Evolutionary conservation across 2,888 invertebrate genomes (phyloP).

Genomic region (Eremobia ochroleuca): DNA sequence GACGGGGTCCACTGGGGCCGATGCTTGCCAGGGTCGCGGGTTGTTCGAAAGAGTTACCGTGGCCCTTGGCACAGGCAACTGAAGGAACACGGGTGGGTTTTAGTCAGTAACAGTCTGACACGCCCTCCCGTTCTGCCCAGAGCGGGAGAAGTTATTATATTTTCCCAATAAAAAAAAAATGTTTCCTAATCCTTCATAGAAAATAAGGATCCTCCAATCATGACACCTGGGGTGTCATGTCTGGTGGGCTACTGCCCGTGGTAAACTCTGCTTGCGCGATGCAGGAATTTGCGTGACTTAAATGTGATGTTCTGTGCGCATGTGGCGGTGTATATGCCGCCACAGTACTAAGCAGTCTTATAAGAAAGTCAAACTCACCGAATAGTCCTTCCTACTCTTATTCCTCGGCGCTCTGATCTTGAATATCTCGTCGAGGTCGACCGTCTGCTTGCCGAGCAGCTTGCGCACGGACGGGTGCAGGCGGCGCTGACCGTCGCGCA

Average conservation of each 20-base stretch:
- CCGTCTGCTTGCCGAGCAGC: conserved; percentile 92
- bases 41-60: no score
- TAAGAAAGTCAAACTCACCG: conserved; percentile 72
- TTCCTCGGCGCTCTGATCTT: conserved; percentile 85
- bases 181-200: no score
- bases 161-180: no score
- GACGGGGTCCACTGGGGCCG: no score
- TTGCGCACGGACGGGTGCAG: conserved; percentile 95
- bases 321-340: neutral
- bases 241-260: neutral
- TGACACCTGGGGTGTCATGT: no score
- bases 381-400: conserved; percentile 85
- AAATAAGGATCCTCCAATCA: no score
- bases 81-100: no score
- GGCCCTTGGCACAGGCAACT: no score
- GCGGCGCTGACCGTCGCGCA: conserved; percentile 86
- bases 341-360: neutral
- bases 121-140: no score
- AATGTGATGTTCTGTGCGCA: neutral
- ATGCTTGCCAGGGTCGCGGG: no score
- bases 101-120: no score
- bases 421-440: conserved; percentile 88
- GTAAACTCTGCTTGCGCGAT: neutral
- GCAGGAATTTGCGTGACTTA: neutral
- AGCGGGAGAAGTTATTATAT: no score